Evolutionary conservation across 1,140 invertebrate genomes (phyloP), one percentile per base, ranked within the genome.

Genomic region (Phenacoccus solenopsis): DNA sequence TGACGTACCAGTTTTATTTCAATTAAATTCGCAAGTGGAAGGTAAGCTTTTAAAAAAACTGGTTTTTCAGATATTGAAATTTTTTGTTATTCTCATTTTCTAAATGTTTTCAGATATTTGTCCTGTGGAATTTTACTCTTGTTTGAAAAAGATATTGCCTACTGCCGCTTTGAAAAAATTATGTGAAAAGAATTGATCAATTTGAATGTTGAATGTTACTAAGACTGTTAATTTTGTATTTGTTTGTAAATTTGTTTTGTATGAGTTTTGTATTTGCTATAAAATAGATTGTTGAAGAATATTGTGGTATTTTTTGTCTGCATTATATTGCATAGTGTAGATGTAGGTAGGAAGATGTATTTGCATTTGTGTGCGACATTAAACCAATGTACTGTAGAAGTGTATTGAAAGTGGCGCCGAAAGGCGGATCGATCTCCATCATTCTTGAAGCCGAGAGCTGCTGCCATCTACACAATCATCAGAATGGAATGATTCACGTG

Each of bases 131-230:
- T 25, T 64, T 25, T 27, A 64, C 20, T 5, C 21, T 10, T 10
- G 59, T 27, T 64, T 64, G 25, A 64, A 20, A 27, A 64, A 64
- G 13, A 7, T 16, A 9, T 16, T 64, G 25, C 25, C 59, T 64
- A 64, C 59, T 24, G 21, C 25, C 2, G 59, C 59, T 3, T 20
- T 64, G 59, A 64, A 64, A 25, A 64, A 64, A 24, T 64, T 64
- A 25, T 64, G 59, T 22, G 59, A 64, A 22, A 64, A 64, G 16
- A 64, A 64, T 24, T 64, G 25, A 27, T 64, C 59, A 64, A 64
- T 64, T n/a, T n/a, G n/a, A n/a, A n/a, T 49, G 20, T 49, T n/a
- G 38, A n/a, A 49, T 49, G 20, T 49, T n/a, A 16, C 20, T 49
- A 16, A 49, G 38, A 49, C 38, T 49, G 38, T 49, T 49, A 49